phyloP scores from a whole-genome alignment of 2,797 vertebrate species.

The Artibeus lituratus region DNA sequence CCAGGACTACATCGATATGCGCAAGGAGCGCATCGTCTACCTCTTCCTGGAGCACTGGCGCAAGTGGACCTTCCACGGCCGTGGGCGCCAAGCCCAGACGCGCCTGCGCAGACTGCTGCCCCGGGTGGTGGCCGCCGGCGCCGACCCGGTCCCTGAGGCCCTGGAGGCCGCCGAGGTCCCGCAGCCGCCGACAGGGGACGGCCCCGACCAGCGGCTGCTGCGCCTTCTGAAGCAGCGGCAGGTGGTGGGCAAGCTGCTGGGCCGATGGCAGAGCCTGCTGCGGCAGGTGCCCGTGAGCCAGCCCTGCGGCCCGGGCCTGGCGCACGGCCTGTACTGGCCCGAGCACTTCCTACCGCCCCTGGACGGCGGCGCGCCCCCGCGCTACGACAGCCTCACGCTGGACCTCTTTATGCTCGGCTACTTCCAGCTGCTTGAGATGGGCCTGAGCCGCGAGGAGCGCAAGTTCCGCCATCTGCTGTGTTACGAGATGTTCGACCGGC shows the following conservation, averaged over 20 bases:
- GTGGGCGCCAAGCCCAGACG: constrained; percentile 79
- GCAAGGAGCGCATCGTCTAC: constrained; percentile 93
- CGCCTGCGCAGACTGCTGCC: constrained; percentile 54
- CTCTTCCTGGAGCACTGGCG: constrained; percentile 97
- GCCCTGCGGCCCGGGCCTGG: constrained; percentile 86
- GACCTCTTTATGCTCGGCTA: constrained; percentile 99
- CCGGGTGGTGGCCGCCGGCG: neutral
- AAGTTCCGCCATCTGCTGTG: constrained; percentile 97
- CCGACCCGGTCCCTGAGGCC: neutral
- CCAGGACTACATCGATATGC: constrained; percentile 89
- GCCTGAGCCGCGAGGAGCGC: constrained; percentile 91
- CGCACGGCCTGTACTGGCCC: constrained; percentile 94
- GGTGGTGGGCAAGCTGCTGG: constrained; percentile 90
- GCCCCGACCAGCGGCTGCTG: constrained; percentile 87
- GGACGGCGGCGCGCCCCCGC: constrained; percentile 85
- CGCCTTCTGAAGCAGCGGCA: constrained; percentile 91
- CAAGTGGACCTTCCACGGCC: constrained; percentile 88
- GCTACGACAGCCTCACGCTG: constrained; percentile 91
- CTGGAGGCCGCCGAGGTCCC: neutral
- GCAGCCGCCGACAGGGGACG: constrained; percentile 12
- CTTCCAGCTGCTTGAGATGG: constrained; percentile 98
- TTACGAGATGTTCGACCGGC: constrained; percentile 97
- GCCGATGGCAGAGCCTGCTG: constrained; percentile 93
- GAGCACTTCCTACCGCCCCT: constrained; percentile 94
- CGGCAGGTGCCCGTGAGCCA: constrained; percentile 89